Base-by-base conservation (phyloP, 35 echinoderm and acorn worm species). In the Holothuria glaberrima region DNA sequence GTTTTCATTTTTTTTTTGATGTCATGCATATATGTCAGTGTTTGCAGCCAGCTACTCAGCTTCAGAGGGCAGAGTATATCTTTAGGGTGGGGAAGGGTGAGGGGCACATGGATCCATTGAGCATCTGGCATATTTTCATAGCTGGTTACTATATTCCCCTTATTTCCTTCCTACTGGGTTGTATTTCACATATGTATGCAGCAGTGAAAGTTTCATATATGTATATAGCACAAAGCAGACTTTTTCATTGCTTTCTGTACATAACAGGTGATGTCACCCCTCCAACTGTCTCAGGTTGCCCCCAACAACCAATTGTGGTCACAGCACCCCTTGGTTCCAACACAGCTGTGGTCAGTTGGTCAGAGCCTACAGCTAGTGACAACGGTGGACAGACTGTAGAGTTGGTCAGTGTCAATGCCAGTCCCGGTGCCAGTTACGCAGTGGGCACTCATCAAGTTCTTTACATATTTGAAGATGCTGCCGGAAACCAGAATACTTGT, bases 261-360 rank as follows among this genome's bases (percentile, higher is more conserved):
- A 20, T 6, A 26, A 50, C 20, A 78, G 74, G 17, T 78, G 74
- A 78, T 50, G 20, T 28, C 33, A 78, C 41, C 35, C 36, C 74
- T 27, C 74, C 74, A 78, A 78, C 74, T 20, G 29, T 78, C 20
- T 48, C 10, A 10, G 74, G 74, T 52, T 78, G 74, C 44, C 74
- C 74, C 1, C 44, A 78, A 48, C 44, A 78, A 78, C 20, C 74
- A 7, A 20, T 78, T 9, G 74, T 78, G 24, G 74, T 78, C 19
- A 30, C 35, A 48, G 74, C 74, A 78, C 6, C 74, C 44, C 44
- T 17, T 27, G 74, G 74, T 24, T 41, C 38, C 38, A 78, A 24
- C 74, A 78, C 38, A 48, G 74, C 74, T 54, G 21, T 48, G 38
- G 74, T 78, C 38, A 78, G 74, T 20, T 78, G 74, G 74, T 48